phyloP scores from a whole-genome alignment of 2,113 vertebrate genomes.

The Microcebus tavaratra region DNA sequence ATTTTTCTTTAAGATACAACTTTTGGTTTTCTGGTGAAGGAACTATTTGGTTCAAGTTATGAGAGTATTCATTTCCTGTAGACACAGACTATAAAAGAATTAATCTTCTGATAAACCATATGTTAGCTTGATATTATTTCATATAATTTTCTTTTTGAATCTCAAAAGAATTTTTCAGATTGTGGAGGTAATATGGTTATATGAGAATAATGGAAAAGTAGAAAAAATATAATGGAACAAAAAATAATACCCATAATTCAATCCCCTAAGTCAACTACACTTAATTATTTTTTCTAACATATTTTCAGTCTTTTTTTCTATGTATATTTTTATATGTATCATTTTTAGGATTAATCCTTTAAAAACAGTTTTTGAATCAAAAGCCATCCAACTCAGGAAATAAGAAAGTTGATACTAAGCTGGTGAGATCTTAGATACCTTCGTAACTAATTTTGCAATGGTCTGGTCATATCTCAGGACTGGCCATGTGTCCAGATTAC shows the following conservation, averaged over 20 bases:
- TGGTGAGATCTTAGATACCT: background rate
- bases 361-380: background rate
- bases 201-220: background rate
- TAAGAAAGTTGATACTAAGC: background rate
- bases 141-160: background rate
- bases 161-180: background rate
- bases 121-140: background rate
- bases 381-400: background rate
- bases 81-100: background rate
- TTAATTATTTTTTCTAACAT: background rate
- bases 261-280: background rate
- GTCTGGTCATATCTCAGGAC: background rate
- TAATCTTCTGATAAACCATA: background rate
- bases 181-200: background rate
- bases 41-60: background rate
- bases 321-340: background rate
- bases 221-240: background rate
- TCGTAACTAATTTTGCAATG: background rate
- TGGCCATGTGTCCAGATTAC: slow-evolving; percentile 20
- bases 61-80: background rate
- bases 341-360: background rate
- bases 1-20: background rate
- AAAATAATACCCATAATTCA: background rate
- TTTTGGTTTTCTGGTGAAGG: background rate
- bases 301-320: background rate